A percentile compares a stretch with the other conserved stretches of the same genome.
These are phyloP conservation scores for Athrips mouffetella DNA, from an alignment of 2,888 invertebrate genomes.

Conservation along the genomic window DNA sequence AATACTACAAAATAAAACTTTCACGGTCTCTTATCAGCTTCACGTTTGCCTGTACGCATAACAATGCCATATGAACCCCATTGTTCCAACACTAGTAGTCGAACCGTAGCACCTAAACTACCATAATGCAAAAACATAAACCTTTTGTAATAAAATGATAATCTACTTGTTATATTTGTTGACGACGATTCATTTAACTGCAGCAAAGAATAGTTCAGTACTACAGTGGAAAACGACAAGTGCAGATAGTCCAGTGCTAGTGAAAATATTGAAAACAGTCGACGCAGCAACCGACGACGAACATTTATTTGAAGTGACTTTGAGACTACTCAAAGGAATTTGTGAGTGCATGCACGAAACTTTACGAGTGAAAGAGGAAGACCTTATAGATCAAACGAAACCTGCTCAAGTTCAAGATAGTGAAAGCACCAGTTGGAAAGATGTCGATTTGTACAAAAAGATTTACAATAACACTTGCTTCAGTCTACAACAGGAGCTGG, in stretches of 20 bases:
- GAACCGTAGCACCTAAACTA: conserved; percentile 25
- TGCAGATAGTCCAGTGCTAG: conserved; percentile 41
- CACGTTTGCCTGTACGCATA: conserved; percentile 42
- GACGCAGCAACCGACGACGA: conserved; percentile 52
- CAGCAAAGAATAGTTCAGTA: conserved; percentile 23
- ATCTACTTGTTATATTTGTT: conserved; percentile 27
- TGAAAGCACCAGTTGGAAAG: conserved; percentile 29
- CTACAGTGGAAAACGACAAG: conserved; percentile 20
- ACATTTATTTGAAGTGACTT: conserved; percentile 50
- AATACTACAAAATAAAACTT: neutral
- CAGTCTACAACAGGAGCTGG: conserved; percentile 40
- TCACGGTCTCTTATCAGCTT: conserved; percentile 17
- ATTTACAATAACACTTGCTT: conserved; percentile 58
- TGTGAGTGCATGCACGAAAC: conserved; percentile 59
- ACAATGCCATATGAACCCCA: conserved; percentile 43
- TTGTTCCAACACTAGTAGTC: conserved; percentile 39
- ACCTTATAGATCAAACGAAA: neutral
- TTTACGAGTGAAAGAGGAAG: conserved; percentile 38
- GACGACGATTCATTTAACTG: conserved; percentile 30
- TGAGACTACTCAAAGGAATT: conserved; percentile 55
- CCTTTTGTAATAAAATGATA: conserved; percentile 45
- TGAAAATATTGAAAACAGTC: conserved; percentile 50
- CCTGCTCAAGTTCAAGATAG: conserved; percentile 20
- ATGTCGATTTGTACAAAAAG: conserved; percentile 46
- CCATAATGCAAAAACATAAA: conserved; percentile 50